Conservation (phyloP, 2,888 invertebrate genomes). For the Rhabditophanes sp. region DNA sequence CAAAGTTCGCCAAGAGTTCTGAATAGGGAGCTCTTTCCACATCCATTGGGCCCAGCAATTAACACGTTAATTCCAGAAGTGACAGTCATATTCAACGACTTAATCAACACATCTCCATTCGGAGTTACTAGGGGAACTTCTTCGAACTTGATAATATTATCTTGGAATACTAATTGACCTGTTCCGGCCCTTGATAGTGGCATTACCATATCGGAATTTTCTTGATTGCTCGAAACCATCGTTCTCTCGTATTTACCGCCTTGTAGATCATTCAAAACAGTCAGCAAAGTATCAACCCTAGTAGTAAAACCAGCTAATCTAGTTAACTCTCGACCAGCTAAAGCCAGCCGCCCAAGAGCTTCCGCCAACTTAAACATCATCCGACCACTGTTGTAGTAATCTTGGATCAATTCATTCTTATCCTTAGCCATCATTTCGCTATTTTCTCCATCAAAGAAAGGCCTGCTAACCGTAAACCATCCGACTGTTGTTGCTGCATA, state of each 20-base stretch:
- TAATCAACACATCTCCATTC: slow-evolving; percentile 81
- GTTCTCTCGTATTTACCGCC: slow-evolving; percentile 53
- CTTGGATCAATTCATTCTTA: slow-evolving; percentile 66
- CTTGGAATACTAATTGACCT: slow-evolving; percentile 45
- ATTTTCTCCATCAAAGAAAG: slow-evolving; percentile 68
- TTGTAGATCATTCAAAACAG: slow-evolving; percentile 59
- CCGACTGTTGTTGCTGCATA: slow-evolving; percentile 90
- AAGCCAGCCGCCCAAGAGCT: slow-evolving; percentile 79
- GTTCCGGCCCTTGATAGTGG: slow-evolving; percentile 13
- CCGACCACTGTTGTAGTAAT: slow-evolving; percentile 87
- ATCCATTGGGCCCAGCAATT: slow-evolving; percentile 96
- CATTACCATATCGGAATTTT: slow-evolving; percentile 3
- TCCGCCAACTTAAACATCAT: slow-evolving; percentile 90
- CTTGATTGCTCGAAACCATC: slow-evolving; percentile 4
- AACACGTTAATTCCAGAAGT: slow-evolving; percentile 84
- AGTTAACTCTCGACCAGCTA: slow-evolving; percentile 73
- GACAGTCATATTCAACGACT: slow-evolving; percentile 70
- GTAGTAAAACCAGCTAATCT: slow-evolving; percentile 82
- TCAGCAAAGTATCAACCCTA: slow-evolving; percentile 70
- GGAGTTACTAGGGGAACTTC: slow-evolving; percentile 86
- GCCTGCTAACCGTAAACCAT: slow-evolving; percentile 79
- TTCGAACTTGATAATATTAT: slow-evolving; percentile 77
- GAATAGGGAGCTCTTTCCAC: slow-evolving; percentile 92
- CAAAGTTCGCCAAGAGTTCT: slow-evolving; percentile 83
- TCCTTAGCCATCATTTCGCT: slow-evolving; percentile 57